Evolutionary conservation across 30 jellyfish, hydroid and myxozoan species (phyloP).

Genomic region (Aurelia coerulea): DNA sequence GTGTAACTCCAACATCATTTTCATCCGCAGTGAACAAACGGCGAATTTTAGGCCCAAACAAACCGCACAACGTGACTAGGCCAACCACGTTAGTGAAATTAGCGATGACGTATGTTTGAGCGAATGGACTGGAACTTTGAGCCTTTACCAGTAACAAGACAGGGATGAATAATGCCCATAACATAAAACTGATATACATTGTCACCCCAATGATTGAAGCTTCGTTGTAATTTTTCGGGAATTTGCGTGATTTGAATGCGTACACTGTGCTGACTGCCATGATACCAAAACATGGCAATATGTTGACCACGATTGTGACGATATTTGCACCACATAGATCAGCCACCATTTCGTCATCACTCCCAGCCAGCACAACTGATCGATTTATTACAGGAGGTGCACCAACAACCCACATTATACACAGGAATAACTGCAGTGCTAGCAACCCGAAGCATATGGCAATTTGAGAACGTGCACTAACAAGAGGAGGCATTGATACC

Average conservation of each 20-base stretch:
- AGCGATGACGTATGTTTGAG: conserved; percentile 35
- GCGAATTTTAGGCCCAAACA: conserved; percentile 32
- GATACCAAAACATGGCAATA: conserved; percentile 46
- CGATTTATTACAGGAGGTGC: conserved; percentile 67
- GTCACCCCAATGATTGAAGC: conserved; percentile 50
- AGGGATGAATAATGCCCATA: conserved; percentile 65
- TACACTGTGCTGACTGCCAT: conserved; percentile 52
- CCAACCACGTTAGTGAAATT: conserved; percentile 36
- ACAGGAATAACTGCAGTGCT: conserved; percentile 73
- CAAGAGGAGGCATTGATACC: conserved; percentile 57
- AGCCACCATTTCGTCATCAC: conserved; percentile 43
- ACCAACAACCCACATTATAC: conserved; percentile 81
- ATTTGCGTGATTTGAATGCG: conserved; percentile 69
- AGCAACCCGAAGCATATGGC: conserved; percentile 74
- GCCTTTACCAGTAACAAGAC: conserved; percentile 28
- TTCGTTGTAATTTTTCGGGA: conserved; percentile 68
- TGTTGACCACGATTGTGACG: conserved; percentile 20
- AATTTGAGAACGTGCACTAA: conserved; percentile 77
- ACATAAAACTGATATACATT: conserved; percentile 48
- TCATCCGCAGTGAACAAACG: background rate
- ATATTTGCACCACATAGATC: conserved; percentile 29
- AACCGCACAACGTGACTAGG: conserved; percentile 16
- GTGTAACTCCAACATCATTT: too few relatives aligned
- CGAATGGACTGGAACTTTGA: conserved; percentile 18
- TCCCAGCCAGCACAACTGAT: conserved; percentile 2